Base-by-base conservation (phyloP, 2,797 vertebrate species). In the Lepus townsendii region DNA sequence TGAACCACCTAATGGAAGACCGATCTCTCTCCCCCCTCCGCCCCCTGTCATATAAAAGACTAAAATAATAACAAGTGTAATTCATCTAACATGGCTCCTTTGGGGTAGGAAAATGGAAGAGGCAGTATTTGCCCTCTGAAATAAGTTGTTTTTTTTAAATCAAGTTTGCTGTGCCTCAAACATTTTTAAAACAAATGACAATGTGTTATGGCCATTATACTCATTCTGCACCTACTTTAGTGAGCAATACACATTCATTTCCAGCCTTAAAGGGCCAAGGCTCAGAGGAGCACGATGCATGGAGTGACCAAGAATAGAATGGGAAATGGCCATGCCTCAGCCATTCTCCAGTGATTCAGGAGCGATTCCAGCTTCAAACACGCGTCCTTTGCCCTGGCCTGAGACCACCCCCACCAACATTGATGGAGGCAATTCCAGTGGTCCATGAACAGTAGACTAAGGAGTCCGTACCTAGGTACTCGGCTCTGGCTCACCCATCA, bases 101-200 rank as follows among this genome's bases (percentile, higher is more conserved):
- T 95, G 5, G 50, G 26, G 47, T 82, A 68, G 47, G 24, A 73
- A 68, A 38, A 72, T 72, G 6, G 1, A 89, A 93, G 52, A 85
- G 57, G 32, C 57, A 50, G 2, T 63, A 57, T 78, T 91, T 52
- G 30, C 3, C 2, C 32, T n/a, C 47, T 17, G 12, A 65, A 76
- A 54, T 95, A 82, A 66, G 50, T 92, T 52, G 65, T 93, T 90
- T 88, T 72, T 24, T 26, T 57, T 13, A 1, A 20, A 5, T 57
- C 32, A 63, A 71, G 4, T 87, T 95, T 82, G 7, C 85, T 60
- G 66, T 30, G 6, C 14, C 32, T 86, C n/a, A 75, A 38, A 52
- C 24, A 47, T 32, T 72, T 52, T 86, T 76, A 73, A n/a, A 92
- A 69, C 87, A 87, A 91, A 66, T 50, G 17, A 32, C 38, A 27